Evolutionary conservation across 2,797 vertebrate genomes (phyloP).

Genomic region (Oceanodroma leucorhoa): DNA sequence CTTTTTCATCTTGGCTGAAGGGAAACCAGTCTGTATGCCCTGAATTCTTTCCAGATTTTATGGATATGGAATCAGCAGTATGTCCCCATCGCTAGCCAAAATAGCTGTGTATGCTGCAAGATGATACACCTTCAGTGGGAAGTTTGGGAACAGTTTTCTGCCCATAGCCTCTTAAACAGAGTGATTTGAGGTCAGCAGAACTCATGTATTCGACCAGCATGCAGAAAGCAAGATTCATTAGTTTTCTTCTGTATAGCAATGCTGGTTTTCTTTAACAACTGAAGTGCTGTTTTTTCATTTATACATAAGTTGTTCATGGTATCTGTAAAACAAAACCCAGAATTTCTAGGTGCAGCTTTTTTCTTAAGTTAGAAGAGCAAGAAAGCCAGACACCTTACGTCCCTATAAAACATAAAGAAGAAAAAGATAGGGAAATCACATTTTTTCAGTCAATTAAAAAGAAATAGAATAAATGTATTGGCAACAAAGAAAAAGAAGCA

Average conservation of each 20-base stretch:
- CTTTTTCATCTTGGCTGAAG: conserved; percentile 18
- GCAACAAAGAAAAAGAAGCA: not conserved
- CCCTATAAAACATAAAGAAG: not conserved
- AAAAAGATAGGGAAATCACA: not conserved
- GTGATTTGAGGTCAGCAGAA: not conserved
- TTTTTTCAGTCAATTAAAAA: not conserved
- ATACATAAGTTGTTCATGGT: not conserved
- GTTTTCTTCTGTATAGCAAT: not conserved
- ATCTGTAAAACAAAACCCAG: not conserved
- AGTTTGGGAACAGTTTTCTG: not conserved
- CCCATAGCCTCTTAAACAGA: not conserved
- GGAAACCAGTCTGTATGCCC: not conserved
- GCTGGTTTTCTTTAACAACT: not conserved
- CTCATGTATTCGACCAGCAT: rapidly evolving
- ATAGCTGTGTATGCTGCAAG: not conserved
- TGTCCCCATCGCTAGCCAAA: not conserved
- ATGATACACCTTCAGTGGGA: not conserved
- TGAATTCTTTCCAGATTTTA: conserved; percentile 33
- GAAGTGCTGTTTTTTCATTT: not conserved
- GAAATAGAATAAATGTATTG: not conserved
- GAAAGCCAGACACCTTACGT: not conserved
- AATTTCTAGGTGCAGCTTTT: not conserved
- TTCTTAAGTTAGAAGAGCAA: not conserved
- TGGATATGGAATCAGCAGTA: not conserved
- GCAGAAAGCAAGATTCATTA: not conserved